Base-by-base conservation (phyloP, 2,888 invertebrate genomes). In the Euzetes globulus region DNA sequence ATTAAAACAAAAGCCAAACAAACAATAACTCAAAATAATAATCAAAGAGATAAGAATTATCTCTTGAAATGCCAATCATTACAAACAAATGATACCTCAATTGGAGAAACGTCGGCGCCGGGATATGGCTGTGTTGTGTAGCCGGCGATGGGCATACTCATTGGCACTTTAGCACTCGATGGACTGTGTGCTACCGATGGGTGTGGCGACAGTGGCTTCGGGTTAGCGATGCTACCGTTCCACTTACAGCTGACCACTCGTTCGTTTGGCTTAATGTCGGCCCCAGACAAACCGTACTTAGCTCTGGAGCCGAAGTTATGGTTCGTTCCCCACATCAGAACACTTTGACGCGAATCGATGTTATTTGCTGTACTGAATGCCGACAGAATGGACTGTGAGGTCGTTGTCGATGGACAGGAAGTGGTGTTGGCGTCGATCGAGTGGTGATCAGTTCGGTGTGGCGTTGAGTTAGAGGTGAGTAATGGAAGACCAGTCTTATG, bases 321-420 rank as follows among this genome's bases (percentile, higher is more conserved):
- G 33, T 72, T 75, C 73, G 60, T 72, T 72, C 93, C 94, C 94
- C 94, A 94, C 94, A 94, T 94, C 60, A 94, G 87, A 73, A 94
- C 94, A 15, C 94, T 94, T 83, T 94, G 94, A 63, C 94, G 85
- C 78, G 88, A 85, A 80, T 88, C 88, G 73, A 87, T 84, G 17
- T 72, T 72, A 17, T 52, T 72, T 29, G 72, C 27, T 13, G 58
- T 52, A 6, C 55, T 65, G 70, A 77, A 77, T 3, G 76, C 76
- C 7, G 76, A 77, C 19, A 75, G 75, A 11, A 70, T 75, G 72
- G 68, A 55, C 60, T 22, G 50, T 33, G 72, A 60, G 60, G 72
- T 50, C 37, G 50, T 70, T 58, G 71, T 72, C 27, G n/a, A n/a
- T n/a, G n/a, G n/a, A n/a, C 25, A 29, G 33, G 52, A 60, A 4